phyloP scores from a whole-genome alignment of 1,140 invertebrate genomes.

The Phymastichus coffea region DNA sequence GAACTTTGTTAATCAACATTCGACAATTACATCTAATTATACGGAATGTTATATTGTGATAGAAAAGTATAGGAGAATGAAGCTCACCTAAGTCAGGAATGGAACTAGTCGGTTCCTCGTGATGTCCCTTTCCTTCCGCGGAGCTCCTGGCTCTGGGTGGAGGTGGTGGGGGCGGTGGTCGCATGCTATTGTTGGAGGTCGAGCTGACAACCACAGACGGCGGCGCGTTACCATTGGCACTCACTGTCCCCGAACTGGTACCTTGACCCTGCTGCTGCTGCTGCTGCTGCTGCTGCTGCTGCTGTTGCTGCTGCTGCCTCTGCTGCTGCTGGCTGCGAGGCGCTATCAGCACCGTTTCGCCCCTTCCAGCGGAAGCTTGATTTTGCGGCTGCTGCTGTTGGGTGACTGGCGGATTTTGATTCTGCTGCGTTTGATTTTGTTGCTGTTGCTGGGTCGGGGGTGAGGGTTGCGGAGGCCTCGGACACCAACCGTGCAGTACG shows the following conservation, averaged over 20 bases:
- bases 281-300: neutral
- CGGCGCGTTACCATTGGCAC: constrained; percentile 27
- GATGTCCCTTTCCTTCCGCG: constrained; percentile 51
- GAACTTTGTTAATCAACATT: no score
- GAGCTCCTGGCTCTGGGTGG: constrained; percentile 53
- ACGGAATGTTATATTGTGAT: no score
- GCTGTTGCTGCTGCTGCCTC: constrained; percentile 14
- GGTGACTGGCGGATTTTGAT: constrained; percentile 8
- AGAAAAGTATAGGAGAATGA: no score
- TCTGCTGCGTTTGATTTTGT: constrained; percentile 25
- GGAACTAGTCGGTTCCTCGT: constrained; percentile 79
- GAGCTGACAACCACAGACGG: constrained; percentile 50
- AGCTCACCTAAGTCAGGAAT: constrained; percentile 81
- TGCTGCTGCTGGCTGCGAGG: constrained; percentile 49
- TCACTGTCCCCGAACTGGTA: neutral
- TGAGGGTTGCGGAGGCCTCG: constrained; percentile 40
- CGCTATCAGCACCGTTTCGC: constrained; percentile 51
- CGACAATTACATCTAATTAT: no score
- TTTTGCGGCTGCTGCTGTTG: constrained; percentile 17
- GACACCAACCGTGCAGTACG: constrained; percentile 54
- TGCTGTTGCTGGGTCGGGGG: constrained; percentile 20
- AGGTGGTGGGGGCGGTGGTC: constrained; percentile 59
- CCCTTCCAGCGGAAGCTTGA: constrained; percentile 32
- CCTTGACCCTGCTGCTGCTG: neutral
- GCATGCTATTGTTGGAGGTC: constrained; percentile 55